Evolutionary conservation across 2,888 invertebrate genomes (phyloP).

Genomic region (Pemphredon lugubris): DNA sequence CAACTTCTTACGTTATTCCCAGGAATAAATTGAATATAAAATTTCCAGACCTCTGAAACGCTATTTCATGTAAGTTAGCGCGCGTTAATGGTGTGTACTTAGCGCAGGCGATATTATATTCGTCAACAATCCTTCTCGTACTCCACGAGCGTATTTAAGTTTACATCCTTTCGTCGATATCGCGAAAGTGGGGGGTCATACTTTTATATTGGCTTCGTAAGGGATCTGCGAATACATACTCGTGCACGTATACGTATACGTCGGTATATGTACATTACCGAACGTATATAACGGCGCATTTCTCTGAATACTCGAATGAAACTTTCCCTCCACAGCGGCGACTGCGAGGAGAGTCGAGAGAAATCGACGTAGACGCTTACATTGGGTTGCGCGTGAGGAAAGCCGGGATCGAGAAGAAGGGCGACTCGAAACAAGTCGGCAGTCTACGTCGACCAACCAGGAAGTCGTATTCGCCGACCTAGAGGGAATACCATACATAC

Average conservation of each 20-base stretch:
- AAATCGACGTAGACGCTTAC: constrained; percentile 16
- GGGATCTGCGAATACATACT: constrained; percentile 5
- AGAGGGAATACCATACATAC: too few species aligned
- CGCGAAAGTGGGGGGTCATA: constrained; percentile 13
- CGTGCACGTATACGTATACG: constrained; percentile 12
- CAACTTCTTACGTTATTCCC: too few species aligned
- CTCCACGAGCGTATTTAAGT: constrained; percentile 23
- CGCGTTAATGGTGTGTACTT: background rate
- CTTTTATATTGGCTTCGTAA: constrained; percentile 24
- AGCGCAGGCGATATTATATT: background rate
- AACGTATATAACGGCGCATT: constrained; percentile 33
- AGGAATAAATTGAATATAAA: too few species aligned
- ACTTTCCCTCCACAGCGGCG: constrained; percentile 15
- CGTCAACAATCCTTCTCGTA: background rate
- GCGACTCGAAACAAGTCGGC: background rate
- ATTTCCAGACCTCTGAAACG: too few species aligned
- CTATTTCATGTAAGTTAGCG: too few species aligned
- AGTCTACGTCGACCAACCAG: background rate
- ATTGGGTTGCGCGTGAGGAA: background rate
- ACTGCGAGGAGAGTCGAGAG: constrained; percentile 10
- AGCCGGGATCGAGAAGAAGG: constrained; percentile 8
- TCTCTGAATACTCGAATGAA: constrained; percentile 34
- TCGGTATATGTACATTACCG: too few species aligned
- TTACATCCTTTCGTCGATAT: constrained; percentile 24
- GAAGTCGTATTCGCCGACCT: background rate